Conservation (phyloP, 1,140 invertebrate genomes). For the Eurosta solidaginis region DNA sequence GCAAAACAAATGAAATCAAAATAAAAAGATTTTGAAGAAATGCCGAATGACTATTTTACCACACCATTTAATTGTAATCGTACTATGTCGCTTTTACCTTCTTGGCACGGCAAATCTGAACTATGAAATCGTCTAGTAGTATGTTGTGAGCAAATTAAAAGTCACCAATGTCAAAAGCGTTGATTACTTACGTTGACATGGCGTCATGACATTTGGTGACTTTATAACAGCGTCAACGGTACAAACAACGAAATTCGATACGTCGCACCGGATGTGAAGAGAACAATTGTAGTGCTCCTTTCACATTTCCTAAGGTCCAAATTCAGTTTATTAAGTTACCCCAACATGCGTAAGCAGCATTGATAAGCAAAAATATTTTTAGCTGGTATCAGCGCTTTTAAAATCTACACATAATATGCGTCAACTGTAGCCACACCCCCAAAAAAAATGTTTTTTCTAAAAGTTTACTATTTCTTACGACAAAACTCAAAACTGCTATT, state of each 20-base stretch:
- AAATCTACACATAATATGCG: not conserved
- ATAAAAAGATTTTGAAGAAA: not conserved
- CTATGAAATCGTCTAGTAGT: not conserved
- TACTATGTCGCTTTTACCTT: not conserved
- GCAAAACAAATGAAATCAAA: not conserved
- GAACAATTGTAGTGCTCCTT: not conserved
- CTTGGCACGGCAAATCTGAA: not conserved
- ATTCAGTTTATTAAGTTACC: not conserved
- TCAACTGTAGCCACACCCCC: not conserved
- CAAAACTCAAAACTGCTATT: not conserved
- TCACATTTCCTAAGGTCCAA: not conserved
- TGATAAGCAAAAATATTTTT: not conserved
- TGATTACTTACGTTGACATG: not conserved
- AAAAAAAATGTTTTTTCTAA: not conserved
- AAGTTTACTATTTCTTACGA: not conserved
- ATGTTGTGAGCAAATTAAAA: not conserved
- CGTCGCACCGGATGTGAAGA: not conserved
- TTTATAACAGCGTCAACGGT: not conserved
- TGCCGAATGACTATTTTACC: not conserved
- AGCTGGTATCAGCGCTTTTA: not conserved
- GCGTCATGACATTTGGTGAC: slow-evolving; percentile 18
- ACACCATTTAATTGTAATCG: not conserved
- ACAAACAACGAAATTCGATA: not conserved
- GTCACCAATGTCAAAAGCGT: slow-evolving; percentile 23
- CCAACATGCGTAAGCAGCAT: not conserved